Conservation (phyloP, 2,113 vertebrate genomes). For the Psettodes erumei region DNA sequence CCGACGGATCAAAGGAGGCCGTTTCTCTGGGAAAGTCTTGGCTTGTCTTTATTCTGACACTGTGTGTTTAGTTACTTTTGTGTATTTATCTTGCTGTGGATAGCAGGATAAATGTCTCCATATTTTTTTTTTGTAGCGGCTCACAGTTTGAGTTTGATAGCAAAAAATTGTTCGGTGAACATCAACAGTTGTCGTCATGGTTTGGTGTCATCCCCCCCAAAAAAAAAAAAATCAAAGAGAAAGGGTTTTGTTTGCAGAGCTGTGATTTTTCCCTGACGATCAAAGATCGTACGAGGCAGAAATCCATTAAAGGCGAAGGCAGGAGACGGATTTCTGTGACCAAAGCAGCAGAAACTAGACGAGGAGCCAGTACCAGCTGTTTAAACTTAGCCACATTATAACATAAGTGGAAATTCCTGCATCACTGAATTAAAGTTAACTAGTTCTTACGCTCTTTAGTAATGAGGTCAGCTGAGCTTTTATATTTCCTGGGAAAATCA, state of each 20-base stretch:
- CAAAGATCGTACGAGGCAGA: not conserved
- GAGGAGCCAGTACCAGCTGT: not conserved
- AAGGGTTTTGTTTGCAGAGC: not conserved
- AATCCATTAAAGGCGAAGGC: not conserved
- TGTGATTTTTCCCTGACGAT: not conserved
- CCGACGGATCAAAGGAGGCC: slow-evolving; percentile 57
- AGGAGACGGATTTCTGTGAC: not conserved
- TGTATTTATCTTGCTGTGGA: slow-evolving; percentile 23
- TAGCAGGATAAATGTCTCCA: slow-evolving; percentile 25
- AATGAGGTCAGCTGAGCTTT: too few relatives aligned
- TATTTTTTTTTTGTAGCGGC: slow-evolving; percentile 24
- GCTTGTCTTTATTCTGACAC: slow-evolving; percentile 11
- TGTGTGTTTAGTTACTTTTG: slow-evolving; percentile 27
- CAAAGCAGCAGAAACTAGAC: not conserved
- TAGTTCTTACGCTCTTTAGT: too few relatives aligned
- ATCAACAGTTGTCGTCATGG: slow-evolving; percentile 11
- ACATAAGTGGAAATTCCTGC: too few relatives aligned
- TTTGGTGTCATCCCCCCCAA: not conserved
- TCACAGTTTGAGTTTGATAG: slow-evolving; percentile 17
- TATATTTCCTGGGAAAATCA: too few relatives aligned
- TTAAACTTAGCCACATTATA: not conserved
- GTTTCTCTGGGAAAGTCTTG: slow-evolving; percentile 46
- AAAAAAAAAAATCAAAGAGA: slow-evolving; percentile 24
- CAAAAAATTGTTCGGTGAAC: slow-evolving; percentile 9
- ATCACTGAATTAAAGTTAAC: too few relatives aligned